Evolutionary conservation across 2,797 vertebrate species (phyloP).

Genomic region (Alfaro cultratus): DNA sequence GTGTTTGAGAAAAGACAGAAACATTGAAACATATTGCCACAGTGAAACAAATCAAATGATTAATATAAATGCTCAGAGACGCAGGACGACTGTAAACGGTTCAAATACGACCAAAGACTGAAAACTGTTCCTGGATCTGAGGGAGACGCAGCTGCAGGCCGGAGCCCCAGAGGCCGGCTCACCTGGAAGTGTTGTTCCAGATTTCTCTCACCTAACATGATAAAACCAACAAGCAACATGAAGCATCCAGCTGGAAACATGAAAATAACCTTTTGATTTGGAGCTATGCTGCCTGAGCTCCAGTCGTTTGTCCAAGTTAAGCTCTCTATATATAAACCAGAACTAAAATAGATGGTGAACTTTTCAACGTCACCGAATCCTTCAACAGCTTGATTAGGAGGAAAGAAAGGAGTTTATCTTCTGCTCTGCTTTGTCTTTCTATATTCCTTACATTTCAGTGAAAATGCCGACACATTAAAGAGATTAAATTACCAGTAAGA

Average conservation of each 20-base stretch:
- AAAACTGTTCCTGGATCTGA: neutral
- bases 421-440: neutral
- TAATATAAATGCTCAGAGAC: neutral
- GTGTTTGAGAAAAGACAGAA: no score
- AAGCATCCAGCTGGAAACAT: constrained; percentile 30
- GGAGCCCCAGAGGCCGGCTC: neutral
- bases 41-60: neutral
- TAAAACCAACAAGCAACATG: neutral
- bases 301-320: constrained; percentile 49
- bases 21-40: neutral
- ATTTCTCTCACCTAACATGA: neutral
- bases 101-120: neutral
- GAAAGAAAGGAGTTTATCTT: neutral
- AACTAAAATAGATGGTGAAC: constrained; percentile 54
- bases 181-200: neutral
- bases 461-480: constrained; percentile 1
- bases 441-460: neutral
- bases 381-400: constrained; percentile 7
- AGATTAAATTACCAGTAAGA: neutral
- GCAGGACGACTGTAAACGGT: neutral
- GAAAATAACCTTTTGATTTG: constrained; percentile 12
- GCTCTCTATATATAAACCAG: constrained; percentile 73
- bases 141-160: neutral
- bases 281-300: constrained; percentile 29
- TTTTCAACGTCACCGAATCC: constrained; percentile 22